Conservation (phyloP, 2,888 invertebrate genomes). For the Apoderus coryli region DNA sequence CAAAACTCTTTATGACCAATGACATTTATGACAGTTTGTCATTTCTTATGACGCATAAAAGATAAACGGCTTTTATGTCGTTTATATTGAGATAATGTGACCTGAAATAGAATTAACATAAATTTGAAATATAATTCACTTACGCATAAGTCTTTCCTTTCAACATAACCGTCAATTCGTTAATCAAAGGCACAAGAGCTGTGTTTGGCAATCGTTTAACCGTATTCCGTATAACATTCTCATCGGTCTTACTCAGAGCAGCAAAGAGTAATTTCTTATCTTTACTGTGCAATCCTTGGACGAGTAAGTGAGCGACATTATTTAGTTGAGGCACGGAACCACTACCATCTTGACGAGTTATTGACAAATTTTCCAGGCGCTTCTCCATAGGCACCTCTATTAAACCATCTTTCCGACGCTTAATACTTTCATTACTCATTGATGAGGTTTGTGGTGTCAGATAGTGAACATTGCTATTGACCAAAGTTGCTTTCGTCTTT, state of each 20-base stretch:
- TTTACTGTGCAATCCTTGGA: conserved; percentile 77
- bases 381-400: conserved; percentile 68
- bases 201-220: conserved; percentile 61
- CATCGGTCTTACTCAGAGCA: conserved; percentile 54
- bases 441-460: conserved; percentile 30
- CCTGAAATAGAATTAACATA: too few relatives aligned
- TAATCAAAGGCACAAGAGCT: conserved; percentile 54
- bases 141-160: conserved; percentile 53
- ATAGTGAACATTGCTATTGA: conserved; percentile 36
- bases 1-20: too few relatives aligned
- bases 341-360: conserved; percentile 45
- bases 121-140: too few relatives aligned
- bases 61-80: too few relatives aligned
- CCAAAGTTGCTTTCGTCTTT: conserved; percentile 32
- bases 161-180: conserved; percentile 55
- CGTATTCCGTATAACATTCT: conserved; percentile 55
- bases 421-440: conserved; percentile 18
- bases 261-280: conserved; percentile 58
- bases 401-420: conserved; percentile 28
- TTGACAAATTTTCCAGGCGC: conserved; percentile 65
- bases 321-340: conserved; percentile 41
- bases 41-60: too few relatives aligned
- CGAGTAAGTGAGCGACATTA: conserved; percentile 65
- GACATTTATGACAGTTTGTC: too few relatives aligned
- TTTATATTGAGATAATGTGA: too few relatives aligned